Evolutionary conservation across 2,888 invertebrate species (phyloP), one percentile per base, ranked within the genome.

Genomic region (Dioctria linearis): DNA sequence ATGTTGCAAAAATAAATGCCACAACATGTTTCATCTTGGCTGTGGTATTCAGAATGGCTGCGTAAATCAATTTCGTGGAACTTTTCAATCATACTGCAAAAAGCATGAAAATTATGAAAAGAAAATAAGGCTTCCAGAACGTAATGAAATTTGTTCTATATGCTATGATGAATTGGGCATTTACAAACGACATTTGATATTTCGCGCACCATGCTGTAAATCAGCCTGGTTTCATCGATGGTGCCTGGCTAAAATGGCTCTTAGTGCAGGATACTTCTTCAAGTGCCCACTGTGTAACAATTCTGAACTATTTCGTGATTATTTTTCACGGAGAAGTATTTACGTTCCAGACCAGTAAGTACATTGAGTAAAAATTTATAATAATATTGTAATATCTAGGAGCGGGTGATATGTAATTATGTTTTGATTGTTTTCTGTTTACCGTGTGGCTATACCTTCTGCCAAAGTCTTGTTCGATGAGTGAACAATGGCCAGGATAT

Each of bases 281-380:
- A 96, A 95, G 85, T 96, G 96, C 86, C 96, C 96, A 0, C 88
- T 95, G 0, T 96, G 95, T 85, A 96, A 95, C 84, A 93, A 95
- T 85, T 92, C 91, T 71, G 90, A 91, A 0, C 86, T 87, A 3
- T 95, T 95, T 88, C 90, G 92, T 80, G 85, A 90, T 0, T 91
- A 92, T 0, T 92, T 93, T 86, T 86, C 93, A 25, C 82, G 84
- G 2, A 91, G 91, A 86, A 96, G 96, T 2, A 94, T 96, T 82
- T 95, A 93, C 81, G 92, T 96, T 63, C 96, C 96, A 0, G 93
- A 95, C 84, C 92, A 94, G 95, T 95, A 86, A 90, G 91, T 89
- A 81, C 73, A 39, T 37, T 57, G n/a, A 40, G 39, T 39, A 49
- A 39, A 5, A 1, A 5, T 46, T 25, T 61, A 39, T 13, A 8